These are phyloP conservation scores for Caenorhabditis zanzibari DNA, from an alignment of 2,888 invertebrate genomes.

Conservation along the genomic window DNA sequence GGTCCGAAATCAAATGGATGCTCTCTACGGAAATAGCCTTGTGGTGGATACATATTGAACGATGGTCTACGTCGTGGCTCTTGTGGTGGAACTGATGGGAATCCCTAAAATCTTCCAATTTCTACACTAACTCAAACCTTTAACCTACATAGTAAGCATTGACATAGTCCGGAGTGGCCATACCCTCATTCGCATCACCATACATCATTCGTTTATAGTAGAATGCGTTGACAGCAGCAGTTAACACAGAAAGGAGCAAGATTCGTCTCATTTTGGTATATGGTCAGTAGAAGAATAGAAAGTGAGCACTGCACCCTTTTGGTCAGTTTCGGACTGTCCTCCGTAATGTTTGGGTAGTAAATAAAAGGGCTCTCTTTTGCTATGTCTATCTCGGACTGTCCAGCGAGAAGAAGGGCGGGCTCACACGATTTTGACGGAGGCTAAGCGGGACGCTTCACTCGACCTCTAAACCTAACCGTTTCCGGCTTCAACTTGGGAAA, in stretches of 20 bases:
- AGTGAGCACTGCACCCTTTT: not conserved
- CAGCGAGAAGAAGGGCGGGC: conserved; percentile 29
- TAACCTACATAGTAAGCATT: conserved; percentile 52
- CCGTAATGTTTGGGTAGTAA: conserved; percentile 53
- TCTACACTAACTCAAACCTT: not conserved
- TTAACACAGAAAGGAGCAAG: conserved; percentile 19
- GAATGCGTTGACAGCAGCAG: conserved; percentile 41
- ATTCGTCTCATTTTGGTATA: conserved; percentile 20
- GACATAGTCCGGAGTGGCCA: conserved; percentile 39
- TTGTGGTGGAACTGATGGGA: conserved; percentile 45
- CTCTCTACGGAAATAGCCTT: conserved; percentile 47
- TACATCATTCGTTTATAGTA: conserved; percentile 52
- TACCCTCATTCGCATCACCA: conserved; percentile 54
- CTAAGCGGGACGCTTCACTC: conserved; percentile 14
- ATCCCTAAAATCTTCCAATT: conserved; percentile 32
- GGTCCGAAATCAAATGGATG: conserved; percentile 64
- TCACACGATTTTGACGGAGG: conserved; percentile 50
- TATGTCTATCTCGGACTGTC: not conserved
- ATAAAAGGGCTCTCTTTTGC: conserved; percentile 19
- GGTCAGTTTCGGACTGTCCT: conserved; percentile 3
- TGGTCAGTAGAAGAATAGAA: not conserved
- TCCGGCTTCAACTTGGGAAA: conserved; percentile 39
- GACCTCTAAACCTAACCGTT: conserved; percentile 44
- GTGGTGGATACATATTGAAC: conserved; percentile 57
- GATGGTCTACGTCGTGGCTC: conserved; percentile 49